Percentiles rank a stretch among this genome's conserved stretches.
Evolutionary conservation across 2,113 vertebrate species (phyloP).

Genomic region (Chaetodon auriga): DNA sequence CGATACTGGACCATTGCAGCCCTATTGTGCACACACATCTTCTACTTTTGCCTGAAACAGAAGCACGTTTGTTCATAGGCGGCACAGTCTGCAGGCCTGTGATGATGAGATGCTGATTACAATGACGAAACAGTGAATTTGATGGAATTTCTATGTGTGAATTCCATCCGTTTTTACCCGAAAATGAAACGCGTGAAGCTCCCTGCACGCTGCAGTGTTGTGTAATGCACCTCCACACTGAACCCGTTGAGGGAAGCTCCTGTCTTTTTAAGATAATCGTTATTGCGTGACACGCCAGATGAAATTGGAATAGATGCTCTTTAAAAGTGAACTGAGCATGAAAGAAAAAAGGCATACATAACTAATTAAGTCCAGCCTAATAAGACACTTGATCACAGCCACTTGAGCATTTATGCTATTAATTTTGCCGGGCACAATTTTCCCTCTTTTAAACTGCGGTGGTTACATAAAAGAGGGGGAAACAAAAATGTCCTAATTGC

Average conservation of each 20-base stretch:
- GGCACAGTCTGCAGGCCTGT: not conserved
- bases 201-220: not conserved
- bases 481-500: conserved; percentile 77
- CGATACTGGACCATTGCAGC: too few relatives aligned
- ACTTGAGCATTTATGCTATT: conserved; percentile 78
- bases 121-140: not conserved
- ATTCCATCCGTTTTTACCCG: not conserved
- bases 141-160: not conserved
- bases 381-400: conserved; percentile 79
- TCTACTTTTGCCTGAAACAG: not conserved
- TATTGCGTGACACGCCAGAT: conserved; percentile 49
- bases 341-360: conserved; percentile 67
- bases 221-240: conserved; percentile 13
- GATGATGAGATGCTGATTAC: not conserved
- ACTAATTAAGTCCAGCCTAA: conserved; percentile 77
- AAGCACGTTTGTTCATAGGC: not conserved
- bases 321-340: conserved; percentile 76
- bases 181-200: not conserved
- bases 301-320: conserved; percentile 66
- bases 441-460: conserved; percentile 56
- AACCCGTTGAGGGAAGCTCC: conserved; percentile 21
- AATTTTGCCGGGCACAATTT: conserved; percentile 75
- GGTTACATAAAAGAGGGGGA: conserved; percentile 71
- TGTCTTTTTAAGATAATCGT: conserved; percentile 41
- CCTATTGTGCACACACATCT: too few relatives aligned